Evolutionary conservation across 2,113 vertebrate genomes (phyloP).

Genomic region (Perca schrenkii): DNA sequence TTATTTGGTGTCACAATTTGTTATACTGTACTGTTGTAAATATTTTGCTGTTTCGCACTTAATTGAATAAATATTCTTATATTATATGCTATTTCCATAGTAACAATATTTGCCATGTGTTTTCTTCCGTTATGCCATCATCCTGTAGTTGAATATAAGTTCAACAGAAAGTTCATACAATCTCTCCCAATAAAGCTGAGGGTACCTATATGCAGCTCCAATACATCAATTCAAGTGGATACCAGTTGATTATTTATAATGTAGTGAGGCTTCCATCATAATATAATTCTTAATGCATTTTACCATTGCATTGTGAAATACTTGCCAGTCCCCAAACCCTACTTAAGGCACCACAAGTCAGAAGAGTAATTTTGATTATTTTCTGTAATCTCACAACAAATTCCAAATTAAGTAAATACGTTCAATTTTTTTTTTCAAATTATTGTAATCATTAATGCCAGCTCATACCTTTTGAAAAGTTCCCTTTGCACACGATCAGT

Average conservation of each 20-base stretch:
- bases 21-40: conserved; percentile 82
- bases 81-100: conserved; percentile 82
- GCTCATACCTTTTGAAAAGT: not conserved
- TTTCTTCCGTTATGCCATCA: conserved; percentile 17
- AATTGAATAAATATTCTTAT: conserved; percentile 89
- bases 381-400: not conserved
- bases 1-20: conserved; percentile 74
- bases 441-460: not conserved
- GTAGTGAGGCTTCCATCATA: not conserved
- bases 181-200: not conserved
- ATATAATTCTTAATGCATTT: not conserved
- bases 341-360: not conserved
- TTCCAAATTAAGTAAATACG: not conserved
- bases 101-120: conserved; percentile 52
- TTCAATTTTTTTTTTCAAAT: not conserved
- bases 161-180: not conserved
- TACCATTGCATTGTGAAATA: not conserved
- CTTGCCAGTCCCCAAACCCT: too few relatives aligned
- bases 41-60: conserved; percentile 87
- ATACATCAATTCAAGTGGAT: not conserved
- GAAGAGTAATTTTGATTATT: not conserved
- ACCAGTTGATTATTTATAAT: not conserved
- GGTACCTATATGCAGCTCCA: not conserved
- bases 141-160: not conserved
- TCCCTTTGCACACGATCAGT: not conserved